A percentile compares a stretch with the other conserved stretches of the same genome.
These are phyloP conservation scores for Meloe dianella DNA, from an alignment of 2,888 invertebrate genomes.

Conservation along the genomic window DNA sequence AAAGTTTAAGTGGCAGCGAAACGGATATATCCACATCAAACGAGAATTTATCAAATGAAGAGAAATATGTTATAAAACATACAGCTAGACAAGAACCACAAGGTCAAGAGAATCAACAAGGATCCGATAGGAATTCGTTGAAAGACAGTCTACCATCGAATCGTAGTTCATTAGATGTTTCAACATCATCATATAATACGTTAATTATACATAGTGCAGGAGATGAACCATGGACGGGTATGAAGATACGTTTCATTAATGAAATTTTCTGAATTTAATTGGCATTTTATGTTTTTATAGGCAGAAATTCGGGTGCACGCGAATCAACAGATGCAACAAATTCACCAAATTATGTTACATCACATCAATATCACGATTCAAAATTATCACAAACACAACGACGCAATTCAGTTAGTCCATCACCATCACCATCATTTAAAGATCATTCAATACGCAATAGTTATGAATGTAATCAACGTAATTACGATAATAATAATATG, in stretches of 20 bases:
- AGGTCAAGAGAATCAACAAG: constrained; percentile 81
- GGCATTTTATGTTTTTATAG: constrained; percentile 36
- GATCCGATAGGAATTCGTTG: constrained; percentile 66
- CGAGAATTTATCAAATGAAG: constrained; percentile 86
- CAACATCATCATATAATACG: constrained; percentile 82
- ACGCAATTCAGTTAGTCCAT: constrained; percentile 53
- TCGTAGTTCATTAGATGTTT: constrained; percentile 75
- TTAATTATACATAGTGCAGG: constrained; percentile 80
- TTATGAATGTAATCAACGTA: constrained; percentile 37
- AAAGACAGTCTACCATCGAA: constrained; percentile 68
- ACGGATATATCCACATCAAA: constrained; percentile 90
- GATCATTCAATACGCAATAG: constrained; percentile 44
- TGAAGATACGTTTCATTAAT: too few species aligned
- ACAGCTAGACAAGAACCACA: constrained; percentile 89
- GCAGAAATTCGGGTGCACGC: constrained; percentile 56
- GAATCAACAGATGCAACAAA: constrained; percentile 43
- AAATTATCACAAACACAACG: constrained; percentile 53
- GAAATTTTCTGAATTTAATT: neutral
- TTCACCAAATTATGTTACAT: constrained; percentile 44
- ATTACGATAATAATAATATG: constrained; percentile 33
- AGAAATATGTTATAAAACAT: constrained; percentile 81
- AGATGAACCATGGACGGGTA: constrained; percentile 74
- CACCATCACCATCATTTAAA: too few species aligned
- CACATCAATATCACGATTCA: constrained; percentile 48
- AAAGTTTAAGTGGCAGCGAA: constrained; percentile 83